phyloP scores from a whole-genome alignment of 2,113 vertebrate species.

The Sitta europaea region DNA sequence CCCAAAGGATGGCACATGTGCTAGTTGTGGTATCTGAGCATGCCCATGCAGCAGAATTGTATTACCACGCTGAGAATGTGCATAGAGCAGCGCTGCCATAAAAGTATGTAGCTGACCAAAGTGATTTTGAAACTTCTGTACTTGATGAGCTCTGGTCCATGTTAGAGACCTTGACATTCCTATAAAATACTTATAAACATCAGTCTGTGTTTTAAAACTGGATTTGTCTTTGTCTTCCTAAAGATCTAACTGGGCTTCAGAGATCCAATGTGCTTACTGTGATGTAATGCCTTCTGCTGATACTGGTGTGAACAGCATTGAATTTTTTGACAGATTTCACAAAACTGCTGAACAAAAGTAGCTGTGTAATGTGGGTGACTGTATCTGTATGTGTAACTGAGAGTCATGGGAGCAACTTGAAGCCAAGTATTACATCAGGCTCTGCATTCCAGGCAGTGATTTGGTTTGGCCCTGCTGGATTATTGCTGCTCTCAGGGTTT shows the following conservation, averaged over 20 bases:
- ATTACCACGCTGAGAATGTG: not conserved
- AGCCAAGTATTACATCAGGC: conserved; percentile 51
- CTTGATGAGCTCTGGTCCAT: not conserved
- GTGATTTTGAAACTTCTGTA: not conserved
- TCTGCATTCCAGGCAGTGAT: not conserved
- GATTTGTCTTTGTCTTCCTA: not conserved
- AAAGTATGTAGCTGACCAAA: not conserved
- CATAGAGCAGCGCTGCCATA: not conserved
- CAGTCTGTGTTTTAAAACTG: not conserved
- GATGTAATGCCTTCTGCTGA: not conserved
- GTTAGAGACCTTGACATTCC: not conserved
- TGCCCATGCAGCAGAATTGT: not conserved
- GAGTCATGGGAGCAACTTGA: conserved; percentile 9
- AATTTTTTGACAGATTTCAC: not conserved
- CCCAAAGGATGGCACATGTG: not conserved
- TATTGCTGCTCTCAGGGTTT: not conserved
- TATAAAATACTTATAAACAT: not conserved
- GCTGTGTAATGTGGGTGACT: not conserved
- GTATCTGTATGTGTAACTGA: conserved; percentile 6
- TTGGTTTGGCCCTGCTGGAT: conserved; percentile 1
- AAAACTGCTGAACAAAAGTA: conserved; percentile 25
- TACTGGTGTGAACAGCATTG: not conserved
- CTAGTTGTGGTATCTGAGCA: not conserved
- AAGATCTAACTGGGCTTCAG: not conserved
- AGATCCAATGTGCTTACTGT: not conserved